Evolutionary conservation across 2,888 invertebrate species (phyloP).

Genomic region (Apantesis nais): DNA sequence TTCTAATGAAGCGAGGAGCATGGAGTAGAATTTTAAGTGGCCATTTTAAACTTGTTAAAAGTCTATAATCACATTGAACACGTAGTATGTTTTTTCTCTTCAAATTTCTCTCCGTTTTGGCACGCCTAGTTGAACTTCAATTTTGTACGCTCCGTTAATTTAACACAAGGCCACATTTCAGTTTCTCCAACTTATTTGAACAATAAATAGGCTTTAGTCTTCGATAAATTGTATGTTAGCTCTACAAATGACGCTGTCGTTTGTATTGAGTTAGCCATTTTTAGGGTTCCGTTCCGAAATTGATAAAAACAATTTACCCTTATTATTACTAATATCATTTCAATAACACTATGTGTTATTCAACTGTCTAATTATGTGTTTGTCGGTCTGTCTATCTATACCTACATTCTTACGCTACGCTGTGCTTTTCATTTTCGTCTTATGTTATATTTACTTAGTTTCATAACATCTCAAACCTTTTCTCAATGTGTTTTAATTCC

Average conservation of each 20-base stretch:
- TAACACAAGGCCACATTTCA: conserved; percentile 7
- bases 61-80: conserved; percentile 9
- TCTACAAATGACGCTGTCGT: conserved; percentile 19
- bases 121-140: background rate
- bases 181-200: conserved; percentile 8
- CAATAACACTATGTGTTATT: no score
- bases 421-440: no score
- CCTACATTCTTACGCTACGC: no score
- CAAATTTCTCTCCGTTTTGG: background rate
- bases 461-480: no score
- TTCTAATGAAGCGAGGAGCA: background rate
- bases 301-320: background rate
- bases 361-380: no score
- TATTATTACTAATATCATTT: no score
- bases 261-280: conserved; percentile 19
- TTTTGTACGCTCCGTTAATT: background rate
- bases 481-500: background rate
- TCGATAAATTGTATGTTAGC: conserved; percentile 29
- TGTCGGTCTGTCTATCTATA: no score
- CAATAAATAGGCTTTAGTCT: conserved; percentile 21
- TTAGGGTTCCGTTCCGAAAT: background rate
- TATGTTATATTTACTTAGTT: conserved; percentile 9
- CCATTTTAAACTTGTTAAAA: conserved; percentile 12
- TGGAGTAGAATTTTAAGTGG: background rate
- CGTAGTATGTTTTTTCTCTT: conserved; percentile 1